Conservation (phyloP, 2,113 vertebrate species). For the Uropsilus gracilis region DNA sequence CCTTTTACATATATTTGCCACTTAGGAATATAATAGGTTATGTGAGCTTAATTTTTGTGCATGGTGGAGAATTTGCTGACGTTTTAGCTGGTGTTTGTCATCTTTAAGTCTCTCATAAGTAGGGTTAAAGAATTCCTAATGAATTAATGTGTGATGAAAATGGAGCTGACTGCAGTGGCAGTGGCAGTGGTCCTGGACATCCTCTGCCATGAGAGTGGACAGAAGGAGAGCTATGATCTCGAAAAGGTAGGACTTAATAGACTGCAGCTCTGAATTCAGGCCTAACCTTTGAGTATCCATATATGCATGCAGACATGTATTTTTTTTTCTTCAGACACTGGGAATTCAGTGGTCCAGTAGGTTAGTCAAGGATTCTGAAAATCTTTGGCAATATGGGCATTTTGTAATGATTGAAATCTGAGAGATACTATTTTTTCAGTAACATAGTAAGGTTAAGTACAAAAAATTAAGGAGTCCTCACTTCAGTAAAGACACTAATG, state of each 20-base stretch:
- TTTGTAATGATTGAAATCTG: slow-evolving; percentile 10
- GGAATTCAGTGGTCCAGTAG: background rate
- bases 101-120: background rate
- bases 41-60: background rate
- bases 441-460: background rate
- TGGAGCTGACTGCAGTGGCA: background rate
- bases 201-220: background rate
- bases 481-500: background rate
- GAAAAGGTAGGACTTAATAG: too few relatives aligned
- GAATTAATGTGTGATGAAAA: background rate
- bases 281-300: background rate
- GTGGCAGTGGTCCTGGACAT: background rate
- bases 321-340: background rate
- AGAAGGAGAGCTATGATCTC: too few relatives aligned
- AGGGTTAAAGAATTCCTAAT: background rate
- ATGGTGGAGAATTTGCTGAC: background rate
- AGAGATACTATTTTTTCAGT: background rate
- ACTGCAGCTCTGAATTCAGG: background rate
- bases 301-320: background rate
- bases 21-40: background rate
- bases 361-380: background rate
- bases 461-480: background rate
- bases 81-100: background rate
- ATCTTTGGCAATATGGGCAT: background rate
- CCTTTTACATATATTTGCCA: background rate